Evolutionary conservation across 2,797 vertebrate species (phyloP).

Genomic region (Poeciliopsis infans): DNA sequence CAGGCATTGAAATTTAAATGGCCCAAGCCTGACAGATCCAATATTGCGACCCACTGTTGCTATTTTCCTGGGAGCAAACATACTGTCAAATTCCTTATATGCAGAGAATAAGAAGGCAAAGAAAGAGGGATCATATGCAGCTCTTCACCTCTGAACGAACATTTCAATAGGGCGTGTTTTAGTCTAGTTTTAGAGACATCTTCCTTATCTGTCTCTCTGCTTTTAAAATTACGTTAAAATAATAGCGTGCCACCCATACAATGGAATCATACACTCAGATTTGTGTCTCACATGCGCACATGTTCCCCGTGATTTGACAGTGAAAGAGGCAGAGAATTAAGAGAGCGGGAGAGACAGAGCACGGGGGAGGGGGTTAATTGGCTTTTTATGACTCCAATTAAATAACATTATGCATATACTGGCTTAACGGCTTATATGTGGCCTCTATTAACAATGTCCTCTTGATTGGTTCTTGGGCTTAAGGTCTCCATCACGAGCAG

Average conservation of each 20-base stretch:
- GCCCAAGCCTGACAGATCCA: constrained; percentile 84
- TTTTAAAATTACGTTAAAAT: constrained; percentile 24
- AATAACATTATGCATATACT: constrained; percentile 88
- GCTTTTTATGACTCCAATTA: constrained; percentile 89
- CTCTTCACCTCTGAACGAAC: constrained; percentile 41
- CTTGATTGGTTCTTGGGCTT: constrained; percentile 85
- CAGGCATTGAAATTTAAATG: constrained; percentile 86
- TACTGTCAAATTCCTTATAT: constrained; percentile 80
- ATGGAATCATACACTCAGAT: constrained; percentile 28
- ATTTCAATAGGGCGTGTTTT: constrained; percentile 47
- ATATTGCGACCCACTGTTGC: constrained; percentile 83
- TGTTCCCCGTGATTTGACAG: constrained; percentile 50
- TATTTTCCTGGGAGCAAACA: constrained; percentile 84
- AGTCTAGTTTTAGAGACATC: constrained; percentile 42
- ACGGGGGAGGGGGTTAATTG: constrained; percentile 81
- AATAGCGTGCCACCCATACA: constrained; percentile 13
- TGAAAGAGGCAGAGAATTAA: constrained; percentile 58
- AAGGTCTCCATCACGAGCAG: constrained; percentile 78
- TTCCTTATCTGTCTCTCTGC: constrained; percentile 17
- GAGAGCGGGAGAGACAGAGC: constrained; percentile 45
- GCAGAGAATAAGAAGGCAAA: constrained; percentile 67
- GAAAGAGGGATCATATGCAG: constrained; percentile 51
- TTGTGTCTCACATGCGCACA: constrained; percentile 56
- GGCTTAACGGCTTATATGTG: constrained; percentile 87
- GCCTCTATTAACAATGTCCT: constrained; percentile 87